phyloP scores from a whole-genome alignment of 2,888 invertebrate species.

The Pammene aurita region DNA sequence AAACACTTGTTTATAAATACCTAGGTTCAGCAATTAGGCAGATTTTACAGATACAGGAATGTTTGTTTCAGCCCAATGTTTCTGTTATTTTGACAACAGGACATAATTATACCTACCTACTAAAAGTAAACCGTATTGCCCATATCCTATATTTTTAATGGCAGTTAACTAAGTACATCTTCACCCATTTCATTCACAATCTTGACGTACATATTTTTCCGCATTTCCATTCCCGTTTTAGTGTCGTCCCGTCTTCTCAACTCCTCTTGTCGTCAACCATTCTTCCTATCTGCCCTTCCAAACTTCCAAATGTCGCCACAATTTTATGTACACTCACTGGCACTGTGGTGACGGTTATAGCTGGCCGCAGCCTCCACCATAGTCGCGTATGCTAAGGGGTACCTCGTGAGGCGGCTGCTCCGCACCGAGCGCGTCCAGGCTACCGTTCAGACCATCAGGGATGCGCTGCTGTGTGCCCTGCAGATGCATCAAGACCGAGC shows the following conservation, averaged over 20 bases:
- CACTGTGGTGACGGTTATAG: conserved; percentile 52
- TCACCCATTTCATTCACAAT: no score
- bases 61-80: no score
- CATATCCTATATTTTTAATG: no score
- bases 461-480: conserved; percentile 89
- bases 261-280: background rate
- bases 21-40: no score
- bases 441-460: conserved; percentile 90
- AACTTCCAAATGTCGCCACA: background rate
- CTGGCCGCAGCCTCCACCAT: conserved; percentile 85
- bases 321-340: conserved; percentile 20
- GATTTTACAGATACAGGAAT: no score
- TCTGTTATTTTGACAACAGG: no score
- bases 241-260: background rate
- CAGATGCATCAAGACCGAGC: conserved; percentile 86
- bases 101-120: no score
- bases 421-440: conserved; percentile 90
- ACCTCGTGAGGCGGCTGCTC: conserved; percentile 90
- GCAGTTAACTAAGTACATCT: no score
- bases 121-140: no score
- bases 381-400: conserved; percentile 89
- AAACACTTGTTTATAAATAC: no score
- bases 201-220: no score
- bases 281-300: background rate
- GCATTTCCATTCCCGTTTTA: no score